Evolutionary conservation across 2,888 invertebrate species (phyloP).

Genomic region (Plebejus anna): DNA sequence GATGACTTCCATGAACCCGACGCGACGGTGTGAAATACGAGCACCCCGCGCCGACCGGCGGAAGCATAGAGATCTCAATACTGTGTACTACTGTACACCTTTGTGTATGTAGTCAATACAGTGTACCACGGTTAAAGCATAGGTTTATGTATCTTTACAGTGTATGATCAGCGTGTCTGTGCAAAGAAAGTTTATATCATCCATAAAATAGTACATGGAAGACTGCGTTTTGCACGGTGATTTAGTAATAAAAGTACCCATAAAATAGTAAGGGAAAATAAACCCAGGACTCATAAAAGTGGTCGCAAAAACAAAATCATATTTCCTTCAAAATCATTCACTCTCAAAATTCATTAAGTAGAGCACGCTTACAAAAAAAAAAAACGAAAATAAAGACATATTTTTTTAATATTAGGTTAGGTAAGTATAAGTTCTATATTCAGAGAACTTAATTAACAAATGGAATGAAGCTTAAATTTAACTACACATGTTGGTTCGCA

Average conservation of each 20-base stretch:
- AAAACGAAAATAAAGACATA: too few relatives aligned
- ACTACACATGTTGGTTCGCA: not conserved
- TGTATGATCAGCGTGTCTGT: not conserved
- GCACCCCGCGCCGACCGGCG: slow-evolving; percentile 9
- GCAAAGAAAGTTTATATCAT: not conserved
- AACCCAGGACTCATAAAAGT: not conserved
- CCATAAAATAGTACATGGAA: not conserved
- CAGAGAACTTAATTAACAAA: too few relatives aligned
- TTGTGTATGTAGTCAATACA: not conserved
- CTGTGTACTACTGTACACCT: not conserved
- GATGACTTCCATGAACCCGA: slow-evolving; percentile 48
- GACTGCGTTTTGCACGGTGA: not conserved
- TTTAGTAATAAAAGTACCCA: not conserved
- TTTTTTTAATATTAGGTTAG: too few relatives aligned
- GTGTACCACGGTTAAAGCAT: not conserved
- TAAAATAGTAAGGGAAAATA: not conserved
- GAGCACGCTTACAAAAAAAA: too few relatives aligned
- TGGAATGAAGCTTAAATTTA: too few relatives aligned
- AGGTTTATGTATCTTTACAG: not conserved
- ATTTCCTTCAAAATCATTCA: too few relatives aligned
- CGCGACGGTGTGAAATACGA: slow-evolving; percentile 1
- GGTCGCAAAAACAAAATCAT: not conserved
- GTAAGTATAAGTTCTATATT: too few relatives aligned
- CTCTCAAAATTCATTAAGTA: too few relatives aligned
- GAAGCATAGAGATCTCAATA: not conserved